Evolutionary conservation across 1,140 invertebrate genomes (phyloP).

Genomic region (Cryptotermes secundus): DNA sequence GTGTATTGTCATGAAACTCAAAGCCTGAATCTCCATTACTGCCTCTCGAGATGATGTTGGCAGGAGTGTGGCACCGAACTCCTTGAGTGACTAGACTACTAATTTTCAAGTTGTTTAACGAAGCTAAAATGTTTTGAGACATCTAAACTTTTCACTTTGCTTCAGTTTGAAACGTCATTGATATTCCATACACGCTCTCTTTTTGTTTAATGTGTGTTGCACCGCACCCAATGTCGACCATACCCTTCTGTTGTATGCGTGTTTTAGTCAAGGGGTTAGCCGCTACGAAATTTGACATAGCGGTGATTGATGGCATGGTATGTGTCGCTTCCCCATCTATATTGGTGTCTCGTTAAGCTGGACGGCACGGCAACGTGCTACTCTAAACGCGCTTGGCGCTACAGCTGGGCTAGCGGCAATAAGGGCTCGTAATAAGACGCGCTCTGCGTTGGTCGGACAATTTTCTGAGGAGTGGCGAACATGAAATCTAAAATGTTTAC

Average conservation of each 20-base stretch:
- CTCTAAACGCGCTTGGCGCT: neutral
- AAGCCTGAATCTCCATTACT: neutral
- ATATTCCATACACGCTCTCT: neutral
- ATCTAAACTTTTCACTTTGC: slow-evolving; percentile 1
- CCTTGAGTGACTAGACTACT: neutral
- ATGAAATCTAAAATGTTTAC: too few species aligned
- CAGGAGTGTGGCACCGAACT: neutral
- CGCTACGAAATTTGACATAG: neutral
- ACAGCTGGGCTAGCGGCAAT: neutral
- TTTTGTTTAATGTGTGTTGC: neutral
- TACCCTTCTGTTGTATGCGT: neutral
- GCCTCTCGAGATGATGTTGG: neutral
- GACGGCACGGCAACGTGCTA: neutral
- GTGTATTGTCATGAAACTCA: too few species aligned
- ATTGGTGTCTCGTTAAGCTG: slow-evolving; percentile 11
- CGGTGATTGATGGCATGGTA: neutral
- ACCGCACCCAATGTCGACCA: neutral
- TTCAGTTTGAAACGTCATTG: neutral
- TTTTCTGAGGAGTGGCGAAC: too few species aligned
- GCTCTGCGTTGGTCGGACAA: neutral
- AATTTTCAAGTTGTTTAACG: neutral
- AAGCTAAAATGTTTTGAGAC: slow-evolving; percentile 17
- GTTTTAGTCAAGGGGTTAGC: slow-evolving; percentile 18
- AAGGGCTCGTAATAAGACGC: neutral
- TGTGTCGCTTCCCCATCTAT: slow-evolving; percentile 1